Base-by-base conservation (phyloP, 1,140 invertebrate species). In the Philopotamus ludificatus region DNA sequence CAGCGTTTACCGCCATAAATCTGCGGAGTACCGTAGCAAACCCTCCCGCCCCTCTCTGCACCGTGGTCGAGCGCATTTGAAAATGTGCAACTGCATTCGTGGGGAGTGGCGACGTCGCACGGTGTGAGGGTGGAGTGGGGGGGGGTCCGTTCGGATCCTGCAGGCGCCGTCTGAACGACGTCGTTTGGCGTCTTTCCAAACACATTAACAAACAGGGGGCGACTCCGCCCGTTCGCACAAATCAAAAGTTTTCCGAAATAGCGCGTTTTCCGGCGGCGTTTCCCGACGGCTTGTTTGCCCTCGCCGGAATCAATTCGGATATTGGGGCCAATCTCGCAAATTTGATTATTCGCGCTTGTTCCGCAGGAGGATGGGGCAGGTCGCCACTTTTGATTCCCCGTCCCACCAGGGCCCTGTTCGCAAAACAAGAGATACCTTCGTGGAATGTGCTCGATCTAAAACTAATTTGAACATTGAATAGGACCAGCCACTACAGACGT, bases 191-290 rank as follows among this genome's bases (percentile, higher is more conserved):
- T 9, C 26, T 15, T n/a, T 57, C 54, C 54, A 57, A 21, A 9
- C 54, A 20, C 54, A 57, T 57, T 42, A 57, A 57, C 42, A 57
- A 54, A n/a, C 25, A 15, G 26, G 34, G 54, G 54, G 21, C 23
- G 8, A 10, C 20, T 15, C 54, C 10, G n/a, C 20, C 47, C 4
- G n/a, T n/a, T n/a, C n/a, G n/a, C n/a, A n/a, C n/a, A n/a, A n/a
- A n/a, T n/a, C n/a, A n/a, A 39, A 7, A n/a, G 34, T 39, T 8
- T 39, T 7, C 34, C 34, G 34, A 8, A n/a, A n/a, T 7, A n/a
- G 34, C 34, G 7, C 34, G 7, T 7, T n/a, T 39, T 39, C 34
- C 7, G 7, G 7, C 34, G 34, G n/a, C 3, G 42, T 15, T 44
- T 12, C n/a, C n/a, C n/a, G n/a, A n/a, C 42, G 42, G 42, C n/a